Evolutionary conservation across 2,888 invertebrate genomes (phyloP).

Genomic region (Steromphala cineraria): DNA sequence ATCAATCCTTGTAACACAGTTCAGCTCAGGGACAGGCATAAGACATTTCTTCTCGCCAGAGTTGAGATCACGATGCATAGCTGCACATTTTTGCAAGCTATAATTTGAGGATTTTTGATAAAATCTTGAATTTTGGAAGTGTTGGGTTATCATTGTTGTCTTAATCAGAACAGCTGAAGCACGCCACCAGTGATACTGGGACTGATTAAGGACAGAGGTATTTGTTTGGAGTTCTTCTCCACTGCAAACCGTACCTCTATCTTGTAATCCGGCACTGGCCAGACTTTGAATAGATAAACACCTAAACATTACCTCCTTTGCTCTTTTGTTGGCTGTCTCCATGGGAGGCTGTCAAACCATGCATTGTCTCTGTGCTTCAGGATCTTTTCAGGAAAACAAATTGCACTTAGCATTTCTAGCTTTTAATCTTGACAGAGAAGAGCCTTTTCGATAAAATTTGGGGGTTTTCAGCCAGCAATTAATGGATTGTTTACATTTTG

Average conservation of each 20-base stretch:
- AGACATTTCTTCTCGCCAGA: background rate
- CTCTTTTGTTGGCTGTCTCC: no score
- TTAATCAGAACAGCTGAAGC: background rate
- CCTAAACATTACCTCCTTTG: background rate
- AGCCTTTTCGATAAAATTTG: no score
- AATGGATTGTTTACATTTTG: no score
- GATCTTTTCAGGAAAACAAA: no score
- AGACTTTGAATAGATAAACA: background rate
- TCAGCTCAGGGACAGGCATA: background rate
- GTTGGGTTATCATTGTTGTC: background rate
- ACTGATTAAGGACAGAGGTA: background rate
- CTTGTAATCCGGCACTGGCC: background rate
- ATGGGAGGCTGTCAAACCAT: no score
- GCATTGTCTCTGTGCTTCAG: no score
- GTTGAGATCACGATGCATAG: background rate
- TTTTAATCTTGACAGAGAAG: no score
- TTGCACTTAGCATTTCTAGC: no score
- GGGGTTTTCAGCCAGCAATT: no score
- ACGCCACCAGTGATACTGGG: background rate
- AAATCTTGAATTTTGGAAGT: background rate
- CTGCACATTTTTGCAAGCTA: background rate
- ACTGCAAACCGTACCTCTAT: background rate
- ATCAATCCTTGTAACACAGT: background rate
- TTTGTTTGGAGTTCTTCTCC: background rate
- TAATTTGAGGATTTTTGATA: background rate